Evolutionary conservation across 1,140 invertebrate species (phyloP), one percentile per base, ranked within the genome.

Genomic region (Vanessa atalanta): DNA sequence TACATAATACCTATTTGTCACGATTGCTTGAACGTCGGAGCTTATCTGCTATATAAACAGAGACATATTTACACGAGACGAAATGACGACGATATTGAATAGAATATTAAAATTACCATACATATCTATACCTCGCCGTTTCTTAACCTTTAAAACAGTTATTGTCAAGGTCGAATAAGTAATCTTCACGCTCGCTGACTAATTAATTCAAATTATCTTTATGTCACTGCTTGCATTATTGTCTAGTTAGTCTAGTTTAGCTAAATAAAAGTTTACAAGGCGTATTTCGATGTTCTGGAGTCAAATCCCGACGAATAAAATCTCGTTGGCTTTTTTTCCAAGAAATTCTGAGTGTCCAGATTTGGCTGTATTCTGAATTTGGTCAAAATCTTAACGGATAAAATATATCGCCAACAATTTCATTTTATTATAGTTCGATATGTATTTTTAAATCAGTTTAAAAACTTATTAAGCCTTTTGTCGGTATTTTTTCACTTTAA

Each of bases 161-260:
- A n/a, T 61, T 61, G 15, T 31, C 57, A 61, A 61, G 57, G 57
- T 61, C 57, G 23, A 37, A 37, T 37, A 37, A 37, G 12, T 61
- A 31, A n/a, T 61, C 57, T 57, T 16, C 16, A 57, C 55, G 55
- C 16, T 26, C 4, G 13, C 15, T 9, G 31, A 61, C 23, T 61
- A 61, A 61, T 31, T 61, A 37, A 61, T 31, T 43, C 20, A 57
- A 57, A 23, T 57, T 57, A 57, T 61, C 26, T 60, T 26, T 26
- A 61, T 61, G 31, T 57, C 51, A 55, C 53, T 13, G 53, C 12
- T 23, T 57, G 53, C 53, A 57, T 57, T 57, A 57, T 43, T 43
- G 37, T 37, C 31, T 37, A 20, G 53, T 5, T 20, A 20, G 53
- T 16, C 8, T 37, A 2, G 31, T 37, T 37, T 37, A 37, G 31